Percentiles rank a stretch among this genome's conserved stretches.
Evolutionary conservation across 2,888 invertebrate species (phyloP).

Genomic region (Pyralis farinalis): DNA sequence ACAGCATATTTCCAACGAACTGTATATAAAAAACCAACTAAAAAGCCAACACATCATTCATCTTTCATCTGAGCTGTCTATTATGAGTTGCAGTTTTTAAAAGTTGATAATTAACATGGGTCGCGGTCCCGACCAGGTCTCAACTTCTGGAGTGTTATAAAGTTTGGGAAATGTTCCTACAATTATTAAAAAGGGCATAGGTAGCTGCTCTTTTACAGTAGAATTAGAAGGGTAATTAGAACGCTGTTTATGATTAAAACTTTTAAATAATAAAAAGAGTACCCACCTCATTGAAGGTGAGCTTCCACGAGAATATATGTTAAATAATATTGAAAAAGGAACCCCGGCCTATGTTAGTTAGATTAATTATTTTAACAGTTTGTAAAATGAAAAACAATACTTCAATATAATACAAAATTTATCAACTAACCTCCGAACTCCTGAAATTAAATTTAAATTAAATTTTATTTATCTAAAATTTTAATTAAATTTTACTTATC

Average conservation of each 20-base stretch:
- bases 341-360: too few species aligned
- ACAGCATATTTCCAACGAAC: conserved; percentile 31
- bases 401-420: too few species aligned
- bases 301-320: too few species aligned
- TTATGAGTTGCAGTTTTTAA: conserved; percentile 78
- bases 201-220: conserved; percentile 37
- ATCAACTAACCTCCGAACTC: too few species aligned
- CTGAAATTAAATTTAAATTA: too few species aligned
- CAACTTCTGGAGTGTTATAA: conserved; percentile 69
- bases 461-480: too few species aligned
- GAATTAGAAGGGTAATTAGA: conserved; percentile 27
- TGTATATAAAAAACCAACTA: conserved; percentile 33
- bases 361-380: too few species aligned
- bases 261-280: too few species aligned
- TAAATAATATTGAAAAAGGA: too few species aligned
- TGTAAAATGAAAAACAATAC: too few species aligned
- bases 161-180: conserved; percentile 58
- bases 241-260: conserved; percentile 15
- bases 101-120: conserved; percentile 77
- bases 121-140: conserved; percentile 56
- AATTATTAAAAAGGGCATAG: conserved; percentile 63
- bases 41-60: conserved; percentile 73
- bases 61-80: conserved; percentile 72
- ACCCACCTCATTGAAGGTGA: too few species aligned
- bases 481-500: too few species aligned